phyloP scores from a whole-genome alignment of 2,888 invertebrate species.

The Ectobius pallidus region DNA sequence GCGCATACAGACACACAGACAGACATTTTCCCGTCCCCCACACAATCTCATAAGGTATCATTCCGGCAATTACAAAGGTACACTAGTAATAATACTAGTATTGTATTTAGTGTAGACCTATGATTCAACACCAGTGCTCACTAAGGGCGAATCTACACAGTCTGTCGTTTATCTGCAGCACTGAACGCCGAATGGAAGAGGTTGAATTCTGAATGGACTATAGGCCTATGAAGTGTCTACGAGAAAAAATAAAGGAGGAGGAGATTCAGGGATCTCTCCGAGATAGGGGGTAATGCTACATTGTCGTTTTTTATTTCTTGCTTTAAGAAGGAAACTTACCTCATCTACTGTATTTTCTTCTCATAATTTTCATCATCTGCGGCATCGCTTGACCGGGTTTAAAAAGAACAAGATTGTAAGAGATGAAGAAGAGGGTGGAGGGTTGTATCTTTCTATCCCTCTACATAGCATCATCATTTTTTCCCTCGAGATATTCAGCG shows the following conservation, averaged over 20 bases:
- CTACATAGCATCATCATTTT: neutral
- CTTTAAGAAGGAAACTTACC: slow-evolving; percentile 6
- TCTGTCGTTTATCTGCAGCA: too few relatives aligned
- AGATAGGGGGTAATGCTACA: slow-evolving; percentile 20
- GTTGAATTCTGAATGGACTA: slow-evolving; percentile 4
- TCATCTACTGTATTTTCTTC: neutral
- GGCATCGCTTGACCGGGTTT: slow-evolving; percentile 27
- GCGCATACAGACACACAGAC: too few relatives aligned
- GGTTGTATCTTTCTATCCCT: neutral
- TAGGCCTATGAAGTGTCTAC: neutral
- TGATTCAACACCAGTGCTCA: too few relatives aligned
- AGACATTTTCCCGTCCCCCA: too few relatives aligned
- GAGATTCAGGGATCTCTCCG: neutral
- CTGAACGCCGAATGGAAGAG: neutral
- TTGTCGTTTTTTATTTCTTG: slow-evolving; percentile 17
- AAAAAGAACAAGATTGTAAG: slow-evolving; percentile 23
- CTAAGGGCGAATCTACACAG: too few relatives aligned
- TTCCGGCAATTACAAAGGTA: too few relatives aligned
- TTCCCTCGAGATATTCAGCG: neutral
- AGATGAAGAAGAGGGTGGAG: neutral
- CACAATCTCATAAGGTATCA: too few relatives aligned
- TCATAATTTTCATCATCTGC: slow-evolving; percentile 31
- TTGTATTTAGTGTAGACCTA: too few relatives aligned
- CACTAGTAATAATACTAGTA: too few relatives aligned
- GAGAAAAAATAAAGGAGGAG: neutral